Base-by-base conservation (phyloP, 2,888 invertebrate species). In the Gonocerus acuteangulatus region DNA sequence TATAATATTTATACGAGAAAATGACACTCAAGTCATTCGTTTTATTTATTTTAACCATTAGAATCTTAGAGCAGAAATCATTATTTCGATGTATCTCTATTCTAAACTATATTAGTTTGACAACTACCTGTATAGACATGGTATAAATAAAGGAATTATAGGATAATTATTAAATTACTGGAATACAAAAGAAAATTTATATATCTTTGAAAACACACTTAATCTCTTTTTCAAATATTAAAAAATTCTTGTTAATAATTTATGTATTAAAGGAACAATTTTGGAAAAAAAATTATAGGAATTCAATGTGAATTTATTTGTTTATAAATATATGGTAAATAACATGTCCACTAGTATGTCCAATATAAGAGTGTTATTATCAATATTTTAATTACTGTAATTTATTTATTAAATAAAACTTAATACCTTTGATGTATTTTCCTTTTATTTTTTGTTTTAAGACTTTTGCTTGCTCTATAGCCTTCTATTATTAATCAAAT, bases 351-450 rank as follows among this genome's bases (percentile, higher is more conserved):
- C 61, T 68, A 68, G 68, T 62, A 66, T 68, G 67, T 68, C 68
- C 67, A 66, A 64, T 64, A 61, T 62, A 65, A 63, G 65, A 68
- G 64, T 68, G 66, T 68, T 67, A 66, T 66, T 66, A 66, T 67
- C 64, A 62, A 68, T 68, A 68, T 68, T 68, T 68, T 68, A 68
- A 68, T 66, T 67, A 68, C 68, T 68, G 68, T 68, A 67, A 67
- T 68, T 68, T 68, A 68, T 68, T 68, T 68, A 68, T 67, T 68
- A 68, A 68, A 67, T 64, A 65, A 65, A 65, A 65, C 65, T 65
- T 65, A 65, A 63, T 65, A 65, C 65, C 65, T 65, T 65, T 65
- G 62, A 64, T 65, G 62, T 63, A 65, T 65, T 62, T 62, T 44
- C 56, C 64, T 62, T 63, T 63, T 62, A 60, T 48, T 22, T 57